Evolutionary conservation across 2,888 invertebrate species (phyloP).

Genomic region (Peribatodes rhomboidaria): DNA sequence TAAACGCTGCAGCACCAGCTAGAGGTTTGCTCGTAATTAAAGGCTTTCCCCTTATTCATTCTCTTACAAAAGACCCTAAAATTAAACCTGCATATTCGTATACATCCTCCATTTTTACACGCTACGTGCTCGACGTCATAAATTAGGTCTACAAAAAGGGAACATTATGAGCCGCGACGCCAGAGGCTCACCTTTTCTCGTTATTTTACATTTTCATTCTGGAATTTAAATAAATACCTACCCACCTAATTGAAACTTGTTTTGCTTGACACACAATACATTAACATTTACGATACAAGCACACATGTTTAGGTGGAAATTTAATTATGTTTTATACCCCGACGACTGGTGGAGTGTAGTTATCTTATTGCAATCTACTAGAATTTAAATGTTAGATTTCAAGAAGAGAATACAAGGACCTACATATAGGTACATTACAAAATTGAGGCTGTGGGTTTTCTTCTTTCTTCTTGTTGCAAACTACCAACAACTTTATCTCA

Average conservation of each 20-base stretch:
- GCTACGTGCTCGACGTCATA: conserved; percentile 74
- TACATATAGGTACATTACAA: too few species aligned
- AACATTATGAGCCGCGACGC: conserved; percentile 70
- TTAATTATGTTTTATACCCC: too few species aligned
- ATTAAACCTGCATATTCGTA: conserved; percentile 80
- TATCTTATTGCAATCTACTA: neutral
- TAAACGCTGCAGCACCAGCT: conserved; percentile 57
- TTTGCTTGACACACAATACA: conserved; percentile 39
- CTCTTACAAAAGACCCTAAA: conserved; percentile 74
- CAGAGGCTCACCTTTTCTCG: conserved; percentile 70
- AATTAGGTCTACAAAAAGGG: conserved; percentile 78
- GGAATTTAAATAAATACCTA: conserved; percentile 58
- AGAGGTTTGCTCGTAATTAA: conserved; percentile 74
- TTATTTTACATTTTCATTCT: conserved; percentile 66
- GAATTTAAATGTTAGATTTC: neutral
- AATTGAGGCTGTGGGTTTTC: neutral
- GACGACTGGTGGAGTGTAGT: too few species aligned
- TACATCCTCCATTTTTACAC: conserved; percentile 72
- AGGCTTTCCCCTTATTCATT: conserved; percentile 75
- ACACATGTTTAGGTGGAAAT: neutral
- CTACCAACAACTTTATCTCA: conserved; percentile 27
- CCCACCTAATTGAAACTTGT: conserved; percentile 49
- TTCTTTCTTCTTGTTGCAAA: neutral
- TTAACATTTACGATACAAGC: conserved; percentile 5
- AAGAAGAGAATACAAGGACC: neutral